A percentile compares a stretch with the other conserved stretches of the same genome.
Conservation (phyloP, 64 coral and sea anemone genomes). For the Actinia equina region DNA sequence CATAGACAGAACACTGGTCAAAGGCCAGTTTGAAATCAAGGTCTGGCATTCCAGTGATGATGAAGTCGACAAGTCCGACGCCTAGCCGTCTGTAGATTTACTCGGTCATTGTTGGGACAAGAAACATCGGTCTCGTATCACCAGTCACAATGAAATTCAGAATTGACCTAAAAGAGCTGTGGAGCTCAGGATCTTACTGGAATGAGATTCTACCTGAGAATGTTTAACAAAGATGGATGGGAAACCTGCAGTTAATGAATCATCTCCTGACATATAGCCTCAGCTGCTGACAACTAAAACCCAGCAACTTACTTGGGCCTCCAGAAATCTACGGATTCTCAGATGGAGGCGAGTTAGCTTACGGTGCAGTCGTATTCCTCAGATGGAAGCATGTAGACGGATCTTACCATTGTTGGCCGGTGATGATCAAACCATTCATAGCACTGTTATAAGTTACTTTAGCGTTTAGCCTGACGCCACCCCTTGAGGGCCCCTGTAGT, state of each 20-base stretch:
- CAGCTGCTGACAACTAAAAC: conserved; percentile 11
- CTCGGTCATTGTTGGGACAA: conserved; percentile 65
- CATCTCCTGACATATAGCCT: conserved; percentile 13
- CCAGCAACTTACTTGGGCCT: not conserved
- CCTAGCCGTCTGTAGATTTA: conserved; percentile 18
- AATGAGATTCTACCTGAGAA: conserved; percentile 15
- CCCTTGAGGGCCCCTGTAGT: no score
- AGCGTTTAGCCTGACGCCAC: no score
- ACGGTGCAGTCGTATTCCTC: conserved; percentile 40
- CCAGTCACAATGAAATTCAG: conserved; percentile 27
- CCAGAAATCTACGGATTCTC: conserved; percentile 39
- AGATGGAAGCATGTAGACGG: conserved; percentile 41
- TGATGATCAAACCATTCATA: conserved; percentile 49
- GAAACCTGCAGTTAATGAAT: conserved; percentile 28
- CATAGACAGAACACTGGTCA: not conserved
- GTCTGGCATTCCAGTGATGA: conserved; percentile 15
- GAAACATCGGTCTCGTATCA: conserved; percentile 8
- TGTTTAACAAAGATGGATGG: conserved; percentile 18
- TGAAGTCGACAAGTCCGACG: conserved; percentile 17
- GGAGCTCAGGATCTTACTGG: conserved; percentile 36
- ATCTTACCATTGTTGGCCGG: conserved; percentile 15
- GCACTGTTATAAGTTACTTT: conserved; percentile 15
- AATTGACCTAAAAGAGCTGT: conserved; percentile 46
- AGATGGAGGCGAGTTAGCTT: conserved; percentile 33
- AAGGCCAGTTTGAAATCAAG: conserved; percentile 37